Evolutionary conservation across 2,888 invertebrate species (phyloP), one percentile per base, ranked within the genome.

Genomic region (Loripinus fragilis): DNA sequence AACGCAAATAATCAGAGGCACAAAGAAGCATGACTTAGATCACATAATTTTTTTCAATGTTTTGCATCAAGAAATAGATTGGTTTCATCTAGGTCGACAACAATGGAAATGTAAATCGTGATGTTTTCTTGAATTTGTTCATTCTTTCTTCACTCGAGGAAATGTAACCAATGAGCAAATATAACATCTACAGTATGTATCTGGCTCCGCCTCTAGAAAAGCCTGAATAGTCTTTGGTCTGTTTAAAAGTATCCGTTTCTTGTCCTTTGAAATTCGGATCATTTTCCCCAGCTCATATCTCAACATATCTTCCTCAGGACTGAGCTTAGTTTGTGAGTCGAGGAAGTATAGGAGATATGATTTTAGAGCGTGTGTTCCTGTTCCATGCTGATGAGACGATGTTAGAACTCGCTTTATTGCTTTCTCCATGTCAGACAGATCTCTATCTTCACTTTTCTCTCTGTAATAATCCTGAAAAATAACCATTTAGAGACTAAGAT

Each of bases 261-360:
- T 55, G 55, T 55, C 55, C 17, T 55, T 55, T 20, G 55, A 55
- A 28, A 55, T 55, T 55, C 55, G 55, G 12, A 55, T 55, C 55
- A 55, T 55, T 17, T 55, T 55, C 8, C 55, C 55, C 28, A 55
- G 55, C 28, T 55, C 55, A 8, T 25, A 7, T 28, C 55, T 55
- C 5, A 55, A 28, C 20, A 28, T 25, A 17, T 55, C 55, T 28
- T 55, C 55, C 8, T 55, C 55, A 17, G 23, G 23, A 28, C 55
- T 55, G 28, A 55, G 55, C 28, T 25, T 55, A 12, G 55, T 55
- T 17, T 55, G 55, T 20, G 55, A 28, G 28, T 55, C 55, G 2
- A 55, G 23, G 55, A 55, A 55, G 28, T 55, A 55, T 7, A 55
- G 55, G 23, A 55, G 55, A 55, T 23, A 55, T 25, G 55, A 25